Conservation (phyloP, 2,797 vertebrate genomes). For the Gambelia wislizenii region DNA sequence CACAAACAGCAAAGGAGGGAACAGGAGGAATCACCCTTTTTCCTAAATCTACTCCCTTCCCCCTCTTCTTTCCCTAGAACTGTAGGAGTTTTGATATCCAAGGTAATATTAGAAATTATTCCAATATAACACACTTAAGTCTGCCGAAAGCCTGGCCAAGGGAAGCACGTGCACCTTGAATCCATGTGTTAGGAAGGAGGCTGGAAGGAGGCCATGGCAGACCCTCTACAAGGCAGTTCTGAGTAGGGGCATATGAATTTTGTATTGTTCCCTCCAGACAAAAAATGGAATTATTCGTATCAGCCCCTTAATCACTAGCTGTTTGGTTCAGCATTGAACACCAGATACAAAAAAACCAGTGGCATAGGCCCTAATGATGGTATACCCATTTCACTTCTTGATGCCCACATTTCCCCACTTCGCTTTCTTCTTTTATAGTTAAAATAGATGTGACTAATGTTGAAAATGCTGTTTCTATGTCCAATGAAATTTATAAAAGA, state of each 20-base stretch:
- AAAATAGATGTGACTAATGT: neutral
- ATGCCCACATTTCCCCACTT: neutral
- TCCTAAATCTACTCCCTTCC: neutral
- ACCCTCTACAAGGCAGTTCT: no score
- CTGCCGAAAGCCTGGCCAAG: neutral
- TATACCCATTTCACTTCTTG: neutral
- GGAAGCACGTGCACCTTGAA: neutral
- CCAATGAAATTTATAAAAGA: neutral
- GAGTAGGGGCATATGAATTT: no score
- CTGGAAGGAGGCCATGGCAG: no score
- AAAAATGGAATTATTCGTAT: no score
- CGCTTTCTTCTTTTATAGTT: neutral
- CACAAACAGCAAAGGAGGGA: neutral
- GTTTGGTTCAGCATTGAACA: neutral
- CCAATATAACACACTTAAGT: neutral
- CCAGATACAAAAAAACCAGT: neutral
- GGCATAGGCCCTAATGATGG: neutral
- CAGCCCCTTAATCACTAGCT: neutral
- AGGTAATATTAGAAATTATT: neutral
- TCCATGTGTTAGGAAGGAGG: neutral
- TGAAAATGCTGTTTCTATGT: no score
- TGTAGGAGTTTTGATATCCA: neutral
- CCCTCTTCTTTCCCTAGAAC: neutral
- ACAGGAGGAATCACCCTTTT: neutral
- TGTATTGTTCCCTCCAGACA: neutral